phyloP scores from a whole-genome alignment of 2,113 vertebrate species.

The Addax nasomaculatus region DNA sequence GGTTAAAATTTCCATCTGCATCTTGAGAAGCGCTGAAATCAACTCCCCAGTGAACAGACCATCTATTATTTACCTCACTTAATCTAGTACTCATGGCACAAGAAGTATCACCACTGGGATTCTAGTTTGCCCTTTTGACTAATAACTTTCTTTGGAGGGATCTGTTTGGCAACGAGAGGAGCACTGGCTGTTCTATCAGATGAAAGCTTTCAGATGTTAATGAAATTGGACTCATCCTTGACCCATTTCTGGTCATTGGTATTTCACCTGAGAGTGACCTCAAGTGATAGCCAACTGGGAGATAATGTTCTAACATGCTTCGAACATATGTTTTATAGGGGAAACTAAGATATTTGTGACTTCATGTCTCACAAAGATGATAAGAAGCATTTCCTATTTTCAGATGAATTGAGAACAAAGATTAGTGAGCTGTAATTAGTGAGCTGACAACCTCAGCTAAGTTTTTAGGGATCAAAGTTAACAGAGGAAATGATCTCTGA shows the following conservation, averaged over 20 bases:
- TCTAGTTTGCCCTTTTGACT: constrained; percentile 34
- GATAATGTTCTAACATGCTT: neutral
- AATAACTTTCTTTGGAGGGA: constrained; percentile 47
- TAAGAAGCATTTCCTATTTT: neutral
- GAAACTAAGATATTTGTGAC: neutral
- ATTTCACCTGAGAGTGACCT: constrained; percentile 41
- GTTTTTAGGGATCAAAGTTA: neutral
- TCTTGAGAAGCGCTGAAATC: constrained; percentile 11
- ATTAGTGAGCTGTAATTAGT: neutral
- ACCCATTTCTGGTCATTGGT: neutral
- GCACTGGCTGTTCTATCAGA: neutral
- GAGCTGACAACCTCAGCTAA: neutral
- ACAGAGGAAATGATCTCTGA: neutral
- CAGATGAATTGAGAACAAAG: neutral
- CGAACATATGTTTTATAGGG: neutral
- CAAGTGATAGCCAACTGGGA: neutral
- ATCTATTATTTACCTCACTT: constrained; percentile 42
- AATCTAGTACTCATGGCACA: neutral
- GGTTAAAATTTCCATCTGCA: constrained; percentile 43
- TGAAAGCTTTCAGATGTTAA: constrained; percentile 53
- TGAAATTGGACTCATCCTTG: neutral
- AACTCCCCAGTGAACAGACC: neutral
- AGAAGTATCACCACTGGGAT: neutral
- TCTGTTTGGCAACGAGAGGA: neutral
- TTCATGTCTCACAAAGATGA: neutral